Percentiles rank a stretch among this genome's conserved stretches.
These are phyloP conservation scores for Pleuronectes platessa DNA, from an alignment of 2,113 vertebrate species.

Conservation along the genomic window DNA sequence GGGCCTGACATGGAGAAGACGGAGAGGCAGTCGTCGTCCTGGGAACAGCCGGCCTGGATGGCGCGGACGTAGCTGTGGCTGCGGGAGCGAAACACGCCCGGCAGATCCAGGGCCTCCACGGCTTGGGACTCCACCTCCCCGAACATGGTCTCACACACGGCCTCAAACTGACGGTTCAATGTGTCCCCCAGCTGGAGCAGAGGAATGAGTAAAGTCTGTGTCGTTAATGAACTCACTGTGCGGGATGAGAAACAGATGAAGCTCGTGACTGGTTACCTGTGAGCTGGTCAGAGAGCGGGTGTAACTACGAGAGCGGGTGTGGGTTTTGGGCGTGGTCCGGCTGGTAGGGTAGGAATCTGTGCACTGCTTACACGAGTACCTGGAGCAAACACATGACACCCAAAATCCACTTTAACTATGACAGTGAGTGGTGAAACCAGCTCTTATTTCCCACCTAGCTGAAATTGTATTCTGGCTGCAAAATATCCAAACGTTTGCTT, in stretches of 20 bases:
- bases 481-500: not conserved
- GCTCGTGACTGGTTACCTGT: slow-evolving; percentile 84
- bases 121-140: slow-evolving; percentile 97
- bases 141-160: slow-evolving; percentile 94
- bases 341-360: slow-evolving; percentile 90
- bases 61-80: slow-evolving; percentile 99
- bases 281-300: slow-evolving; percentile 95
- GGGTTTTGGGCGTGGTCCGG: slow-evolving; percentile 91
- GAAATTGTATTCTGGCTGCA: not conserved
- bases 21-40: slow-evolving; percentile 97
- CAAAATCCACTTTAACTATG: not conserved
- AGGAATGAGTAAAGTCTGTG: not conserved
- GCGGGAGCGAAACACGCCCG: slow-evolving; percentile 96
- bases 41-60: slow-evolving; percentile 98
- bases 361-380: slow-evolving; percentile 88
- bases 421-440: not conserved
- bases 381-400: slow-evolving; percentile 54
- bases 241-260: not conserved
- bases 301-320: slow-evolving; percentile 91
- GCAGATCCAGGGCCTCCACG: slow-evolving; percentile 96
- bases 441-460: not conserved
- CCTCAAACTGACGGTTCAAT: slow-evolving; percentile 94
- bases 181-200: slow-evolving; percentile 90
- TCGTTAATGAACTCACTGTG: too few species aligned
- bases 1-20: slow-evolving; percentile 93